These are phyloP conservation scores for Drosophila melanica DNA, from an alignment of 1,140 invertebrate genomes.

Conservation along the genomic window DNA sequence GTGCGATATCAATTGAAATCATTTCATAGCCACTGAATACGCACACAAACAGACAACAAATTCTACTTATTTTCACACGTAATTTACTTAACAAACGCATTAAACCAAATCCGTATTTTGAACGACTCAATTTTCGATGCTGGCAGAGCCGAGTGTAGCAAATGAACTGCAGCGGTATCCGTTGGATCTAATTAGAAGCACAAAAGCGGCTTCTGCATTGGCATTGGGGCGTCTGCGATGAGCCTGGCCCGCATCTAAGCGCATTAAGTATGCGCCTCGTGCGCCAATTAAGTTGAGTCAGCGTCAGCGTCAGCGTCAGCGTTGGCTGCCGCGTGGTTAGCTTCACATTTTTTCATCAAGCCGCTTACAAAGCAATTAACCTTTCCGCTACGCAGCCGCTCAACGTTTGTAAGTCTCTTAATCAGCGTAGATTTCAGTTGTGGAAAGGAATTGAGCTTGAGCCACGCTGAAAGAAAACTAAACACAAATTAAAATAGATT, in stretches of 20 bases:
- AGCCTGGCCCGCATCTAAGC: slow-evolving; percentile 64
- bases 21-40: slow-evolving; percentile 7
- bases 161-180: slow-evolving; percentile 36
- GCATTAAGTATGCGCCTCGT: slow-evolving; percentile 79
- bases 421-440: slow-evolving; percentile 28
- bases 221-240: slow-evolving; percentile 35
- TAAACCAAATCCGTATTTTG: slow-evolving; percentile 19
- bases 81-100: slow-evolving; percentile 23
- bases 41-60: slow-evolving; percentile 6
- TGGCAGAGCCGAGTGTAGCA: slow-evolving; percentile 21
- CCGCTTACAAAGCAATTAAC: slow-evolving; percentile 75
- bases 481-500: slow-evolving; percentile 19
- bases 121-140: slow-evolving; percentile 32
- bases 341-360: slow-evolving; percentile 48
- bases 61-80: slow-evolving; percentile 25
- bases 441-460: not conserved
- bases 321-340: slow-evolving; percentile 25
- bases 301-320: slow-evolving; percentile 38
- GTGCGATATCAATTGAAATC: slow-evolving; percentile 12
- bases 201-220: slow-evolving; percentile 56
- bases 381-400: slow-evolving; percentile 62
- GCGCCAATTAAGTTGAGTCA: slow-evolving; percentile 77
- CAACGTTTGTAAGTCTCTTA: slow-evolving; percentile 51
- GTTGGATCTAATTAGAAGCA: slow-evolving; percentile 70
- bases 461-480: not conserved